A percentile compares a stretch with the other conserved stretches of the same genome.
Evolutionary conservation across 1,140 invertebrate species (phyloP).

Genomic region (Drosophila pandora): DNA sequence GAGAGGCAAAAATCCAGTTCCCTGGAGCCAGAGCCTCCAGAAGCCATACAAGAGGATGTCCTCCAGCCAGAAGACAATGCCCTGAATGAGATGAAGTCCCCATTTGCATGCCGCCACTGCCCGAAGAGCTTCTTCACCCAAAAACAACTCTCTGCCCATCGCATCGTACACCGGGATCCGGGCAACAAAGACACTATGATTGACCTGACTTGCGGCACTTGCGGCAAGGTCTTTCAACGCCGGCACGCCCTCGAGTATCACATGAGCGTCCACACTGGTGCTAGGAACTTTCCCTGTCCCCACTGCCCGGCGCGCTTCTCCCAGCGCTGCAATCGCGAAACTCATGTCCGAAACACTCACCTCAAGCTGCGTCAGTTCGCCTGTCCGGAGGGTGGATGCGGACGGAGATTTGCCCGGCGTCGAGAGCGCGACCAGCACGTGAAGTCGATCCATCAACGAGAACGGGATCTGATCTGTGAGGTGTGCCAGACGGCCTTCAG

Average conservation of each 20-base stretch:
- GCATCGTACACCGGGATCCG: neutral
- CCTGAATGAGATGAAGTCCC: neutral
- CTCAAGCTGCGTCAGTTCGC: conserved; percentile 89
- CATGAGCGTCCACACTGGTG: conserved; percentile 90
- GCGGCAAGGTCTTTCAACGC: conserved; percentile 90
- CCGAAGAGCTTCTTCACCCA: neutral
- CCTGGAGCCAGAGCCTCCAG: neutral
- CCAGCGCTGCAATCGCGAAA: conserved; percentile 91
- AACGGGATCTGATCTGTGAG: conserved; percentile 90
- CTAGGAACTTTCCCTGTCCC: conserved; percentile 90
- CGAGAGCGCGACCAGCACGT: conserved; percentile 91
- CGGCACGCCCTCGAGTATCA: conserved; percentile 91
- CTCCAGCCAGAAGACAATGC: no score
- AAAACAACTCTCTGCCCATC: conserved; percentile 6
- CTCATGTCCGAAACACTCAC: conserved; percentile 91
- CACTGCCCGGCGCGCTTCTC: conserved; percentile 91
- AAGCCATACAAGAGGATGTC: neutral
- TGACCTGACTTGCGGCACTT: conserved; percentile 87
- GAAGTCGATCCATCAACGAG: conserved; percentile 91
- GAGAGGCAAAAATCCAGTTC: neutral
- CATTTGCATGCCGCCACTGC: conserved; percentile 19
- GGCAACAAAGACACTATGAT: neutral
- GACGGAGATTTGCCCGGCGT: conserved; percentile 90
- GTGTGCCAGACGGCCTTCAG: conserved; percentile 91
- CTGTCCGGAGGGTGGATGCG: conserved; percentile 86